A percentile compares a stretch with the other conserved stretches of the same genome.
Conservation (phyloP, 1,140 invertebrate genomes). For the Euborellia annulipes region DNA sequence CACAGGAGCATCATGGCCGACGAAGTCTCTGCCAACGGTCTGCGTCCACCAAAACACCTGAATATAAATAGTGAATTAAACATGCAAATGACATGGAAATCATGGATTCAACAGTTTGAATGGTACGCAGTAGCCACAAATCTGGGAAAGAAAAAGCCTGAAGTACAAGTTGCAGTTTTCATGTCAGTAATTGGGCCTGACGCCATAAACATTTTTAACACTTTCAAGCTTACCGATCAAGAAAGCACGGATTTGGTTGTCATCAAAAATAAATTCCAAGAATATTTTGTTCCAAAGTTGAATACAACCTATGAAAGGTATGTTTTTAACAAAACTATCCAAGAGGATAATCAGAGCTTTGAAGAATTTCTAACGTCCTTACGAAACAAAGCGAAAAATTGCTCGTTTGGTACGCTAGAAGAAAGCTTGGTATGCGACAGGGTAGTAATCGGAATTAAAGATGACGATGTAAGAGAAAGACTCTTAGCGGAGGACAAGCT, state of each 20-base stretch:
- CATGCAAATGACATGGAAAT: constrained; percentile 3
- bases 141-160: not conserved
- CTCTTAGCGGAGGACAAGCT: not conserved
- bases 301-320: constrained; percentile 1
- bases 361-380: not conserved
- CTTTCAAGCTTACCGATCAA: not conserved
- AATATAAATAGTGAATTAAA: no score
- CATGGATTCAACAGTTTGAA: constrained; percentile 6
- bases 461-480: not conserved
- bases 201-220: not conserved
- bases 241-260: not conserved
- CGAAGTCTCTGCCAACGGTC: no score
- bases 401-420: not conserved
- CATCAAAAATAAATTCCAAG: constrained; percentile 1
- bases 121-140: constrained; percentile 6
- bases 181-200: constrained; percentile 5
- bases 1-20: no score
- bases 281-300: not conserved
- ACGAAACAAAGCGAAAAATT: not conserved
- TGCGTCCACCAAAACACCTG: no score
- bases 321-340: not conserved
- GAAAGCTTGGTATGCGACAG: not conserved
- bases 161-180: not conserved
- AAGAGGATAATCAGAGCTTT: constrained; percentile 1
- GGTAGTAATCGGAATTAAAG: not conserved